Percentiles rank a stretch among this genome's conserved stretches.
Conservation (phyloP, 1,140 invertebrate genomes). For the Phocides pigmalion region DNA sequence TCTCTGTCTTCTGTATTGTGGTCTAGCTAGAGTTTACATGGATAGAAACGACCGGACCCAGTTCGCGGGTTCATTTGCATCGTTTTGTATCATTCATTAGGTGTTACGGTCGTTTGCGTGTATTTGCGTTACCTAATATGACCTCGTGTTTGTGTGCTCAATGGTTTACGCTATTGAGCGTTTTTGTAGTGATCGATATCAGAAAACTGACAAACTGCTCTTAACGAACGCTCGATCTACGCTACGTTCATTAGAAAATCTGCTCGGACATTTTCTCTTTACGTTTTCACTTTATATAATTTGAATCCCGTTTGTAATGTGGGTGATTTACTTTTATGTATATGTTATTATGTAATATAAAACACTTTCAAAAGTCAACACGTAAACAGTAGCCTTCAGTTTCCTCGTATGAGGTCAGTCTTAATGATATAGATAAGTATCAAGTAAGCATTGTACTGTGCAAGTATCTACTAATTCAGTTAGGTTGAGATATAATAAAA, state of each 20-base stretch:
- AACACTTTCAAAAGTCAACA: neutral
- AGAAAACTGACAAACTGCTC: slow-evolving; percentile 28
- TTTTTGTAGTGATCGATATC: slow-evolving; percentile 37
- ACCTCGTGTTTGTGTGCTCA: slow-evolving; percentile 49
- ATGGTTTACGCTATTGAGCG: slow-evolving; percentile 41
- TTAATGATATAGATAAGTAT: slow-evolving; percentile 24
- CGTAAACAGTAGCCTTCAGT: slow-evolving; percentile 18
- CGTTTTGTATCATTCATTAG: slow-evolving; percentile 70
- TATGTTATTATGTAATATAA: neutral
- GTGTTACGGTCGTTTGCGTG: slow-evolving; percentile 64
- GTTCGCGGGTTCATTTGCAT: slow-evolving; percentile 57
- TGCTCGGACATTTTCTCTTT: slow-evolving; percentile 14
- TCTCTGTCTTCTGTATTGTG: slow-evolving; percentile 43
- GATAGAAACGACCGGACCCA: slow-evolving; percentile 42
- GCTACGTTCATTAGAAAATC: slow-evolving; percentile 11
- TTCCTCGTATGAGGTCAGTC: slow-evolving; percentile 9
- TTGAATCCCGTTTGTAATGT: neutral
- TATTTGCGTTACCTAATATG: slow-evolving; percentile 63
- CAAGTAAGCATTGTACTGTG: slow-evolving; percentile 5
- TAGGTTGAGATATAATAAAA: too few relatives aligned
- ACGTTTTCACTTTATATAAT: neutral
- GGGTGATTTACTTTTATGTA: neutral
- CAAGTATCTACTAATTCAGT: neutral
- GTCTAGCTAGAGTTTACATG: slow-evolving; percentile 35
- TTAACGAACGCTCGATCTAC: neutral